phyloP scores from a whole-genome alignment of 2,797 vertebrate genomes.

The Atherinosoma microstoma region DNA sequence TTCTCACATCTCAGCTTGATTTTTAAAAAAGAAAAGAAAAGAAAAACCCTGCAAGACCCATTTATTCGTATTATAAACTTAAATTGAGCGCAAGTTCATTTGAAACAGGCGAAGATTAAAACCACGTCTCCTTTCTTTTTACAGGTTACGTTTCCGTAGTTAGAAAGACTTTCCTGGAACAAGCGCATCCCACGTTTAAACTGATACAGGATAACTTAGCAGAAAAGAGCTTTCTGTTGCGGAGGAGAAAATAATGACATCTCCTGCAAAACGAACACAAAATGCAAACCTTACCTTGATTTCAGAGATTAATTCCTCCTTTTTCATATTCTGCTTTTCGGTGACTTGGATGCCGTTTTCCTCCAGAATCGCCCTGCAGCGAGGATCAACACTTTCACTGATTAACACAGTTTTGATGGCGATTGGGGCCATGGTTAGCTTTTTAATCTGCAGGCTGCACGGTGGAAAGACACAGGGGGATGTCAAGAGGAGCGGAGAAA shows the following conservation, averaged over 20 bases:
- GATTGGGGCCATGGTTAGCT: constrained; percentile 84
- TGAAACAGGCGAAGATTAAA: background rate
- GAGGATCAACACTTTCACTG: constrained; percentile 93
- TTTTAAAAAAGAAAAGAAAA: too few relatives aligned
- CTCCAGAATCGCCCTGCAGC: constrained; percentile 88
- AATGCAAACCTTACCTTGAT: constrained; percentile 84
- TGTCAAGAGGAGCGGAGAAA: constrained; percentile 10
- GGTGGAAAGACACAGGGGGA: constrained; percentile 5
- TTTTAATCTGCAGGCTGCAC: background rate
- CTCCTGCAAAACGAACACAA: background rate
- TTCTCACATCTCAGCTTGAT: background rate
- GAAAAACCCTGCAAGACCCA: too few relatives aligned
- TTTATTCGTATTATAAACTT: background rate
- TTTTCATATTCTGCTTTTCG: constrained; percentile 88
- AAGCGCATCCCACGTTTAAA: background rate
- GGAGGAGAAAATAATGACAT: background rate
- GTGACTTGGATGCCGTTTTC: constrained; percentile 89
- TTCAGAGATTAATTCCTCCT: constrained; percentile 89
- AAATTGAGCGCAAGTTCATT: background rate
- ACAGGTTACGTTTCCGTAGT: background rate
- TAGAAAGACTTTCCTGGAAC: background rate
- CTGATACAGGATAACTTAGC: background rate
- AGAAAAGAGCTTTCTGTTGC: background rate
- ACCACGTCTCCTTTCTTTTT: background rate
- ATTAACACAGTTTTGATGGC: constrained; percentile 87